Conservation (phyloP, 2,113 vertebrate genomes). For the Paedocypris sp. region DNA sequence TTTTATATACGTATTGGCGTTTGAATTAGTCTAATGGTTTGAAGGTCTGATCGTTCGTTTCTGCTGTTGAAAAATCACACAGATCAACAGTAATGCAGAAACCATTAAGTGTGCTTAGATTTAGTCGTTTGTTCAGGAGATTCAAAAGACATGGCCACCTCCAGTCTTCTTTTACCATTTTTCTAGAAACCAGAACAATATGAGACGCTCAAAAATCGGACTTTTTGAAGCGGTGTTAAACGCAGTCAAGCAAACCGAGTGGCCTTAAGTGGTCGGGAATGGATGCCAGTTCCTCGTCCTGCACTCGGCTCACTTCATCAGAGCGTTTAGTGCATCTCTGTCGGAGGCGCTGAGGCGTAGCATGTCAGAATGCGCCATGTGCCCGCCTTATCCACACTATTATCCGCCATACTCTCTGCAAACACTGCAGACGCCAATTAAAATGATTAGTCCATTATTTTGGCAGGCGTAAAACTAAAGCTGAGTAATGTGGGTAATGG, state of each 20-base stretch:
- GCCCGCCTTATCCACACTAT: neutral
- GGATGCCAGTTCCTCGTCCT: conserved; percentile 8
- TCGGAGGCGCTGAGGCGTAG: neutral
- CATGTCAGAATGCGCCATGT: neutral
- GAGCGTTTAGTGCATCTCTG: neutral
- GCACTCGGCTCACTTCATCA: neutral
- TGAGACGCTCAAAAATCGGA: neutral
- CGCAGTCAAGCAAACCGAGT: neutral
- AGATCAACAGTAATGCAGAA: too few relatives aligned
- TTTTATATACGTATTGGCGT: too few relatives aligned
- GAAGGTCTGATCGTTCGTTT: too few relatives aligned
- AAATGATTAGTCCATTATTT: too few relatives aligned
- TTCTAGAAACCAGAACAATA: neutral
- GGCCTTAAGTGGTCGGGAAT: neutral
- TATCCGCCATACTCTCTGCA: too few relatives aligned
- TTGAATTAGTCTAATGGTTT: too few relatives aligned
- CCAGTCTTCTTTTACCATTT: neutral
- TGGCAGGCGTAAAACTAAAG: too few relatives aligned
- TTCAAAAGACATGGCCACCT: neutral
- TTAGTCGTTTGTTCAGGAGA: too few relatives aligned
- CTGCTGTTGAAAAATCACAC: too few relatives aligned
- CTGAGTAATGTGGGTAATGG: too few relatives aligned
- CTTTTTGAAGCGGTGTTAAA: neutral
- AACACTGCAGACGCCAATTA: too few relatives aligned
- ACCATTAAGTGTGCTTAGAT: too few relatives aligned